These are phyloP conservation scores for Oscheius onirici DNA, from an alignment of 2,888 invertebrate species.

Conservation along the genomic window DNA sequence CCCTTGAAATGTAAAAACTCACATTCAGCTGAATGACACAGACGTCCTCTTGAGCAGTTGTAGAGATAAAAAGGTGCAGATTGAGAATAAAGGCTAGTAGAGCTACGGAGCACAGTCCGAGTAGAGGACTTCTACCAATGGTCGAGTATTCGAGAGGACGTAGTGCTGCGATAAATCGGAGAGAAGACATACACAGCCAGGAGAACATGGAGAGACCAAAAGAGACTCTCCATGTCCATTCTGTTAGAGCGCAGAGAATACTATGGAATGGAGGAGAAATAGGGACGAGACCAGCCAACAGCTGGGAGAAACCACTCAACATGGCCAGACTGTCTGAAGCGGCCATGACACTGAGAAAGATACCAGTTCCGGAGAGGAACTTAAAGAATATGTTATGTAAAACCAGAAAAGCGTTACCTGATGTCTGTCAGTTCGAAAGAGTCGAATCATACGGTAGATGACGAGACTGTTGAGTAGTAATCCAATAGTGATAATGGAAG, in stretches of 20 bases:
- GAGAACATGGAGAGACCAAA: slow-evolving; percentile 65
- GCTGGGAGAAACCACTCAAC: slow-evolving; percentile 45
- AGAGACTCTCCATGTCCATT: slow-evolving; percentile 51
- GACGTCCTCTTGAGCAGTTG: slow-evolving; percentile 32
- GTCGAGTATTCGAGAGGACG: slow-evolving; percentile 49
- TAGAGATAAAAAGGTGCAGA: slow-evolving; percentile 46
- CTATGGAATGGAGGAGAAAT: slow-evolving; percentile 1
- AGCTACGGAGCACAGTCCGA: slow-evolving; percentile 37
- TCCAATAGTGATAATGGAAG: slow-evolving; percentile 50
- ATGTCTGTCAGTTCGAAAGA: slow-evolving; percentile 52
- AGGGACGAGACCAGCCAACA: slow-evolving; percentile 37
- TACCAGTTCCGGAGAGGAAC: slow-evolving; percentile 64
- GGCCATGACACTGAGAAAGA: slow-evolving; percentile 61
- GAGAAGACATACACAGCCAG: slow-evolving; percentile 63
- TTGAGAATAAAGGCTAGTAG: slow-evolving; percentile 44
- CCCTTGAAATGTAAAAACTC: neutral
- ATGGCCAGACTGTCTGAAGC: slow-evolving; percentile 55
- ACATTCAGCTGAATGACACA: slow-evolving; percentile 47
- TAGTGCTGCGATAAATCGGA: slow-evolving; percentile 59
- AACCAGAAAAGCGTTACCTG: slow-evolving; percentile 46
- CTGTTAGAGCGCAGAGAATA: slow-evolving; percentile 42
- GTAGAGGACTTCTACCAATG: slow-evolving; percentile 45
- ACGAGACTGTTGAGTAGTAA: slow-evolving; percentile 58
- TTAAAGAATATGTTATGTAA: slow-evolving; percentile 37
- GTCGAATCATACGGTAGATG: slow-evolving; percentile 51